A percentile compares a stretch with the other conserved stretches of the same genome.
Conservation (phyloP, 1,140 invertebrate species). For the Rhyacophila brunnea region DNA sequence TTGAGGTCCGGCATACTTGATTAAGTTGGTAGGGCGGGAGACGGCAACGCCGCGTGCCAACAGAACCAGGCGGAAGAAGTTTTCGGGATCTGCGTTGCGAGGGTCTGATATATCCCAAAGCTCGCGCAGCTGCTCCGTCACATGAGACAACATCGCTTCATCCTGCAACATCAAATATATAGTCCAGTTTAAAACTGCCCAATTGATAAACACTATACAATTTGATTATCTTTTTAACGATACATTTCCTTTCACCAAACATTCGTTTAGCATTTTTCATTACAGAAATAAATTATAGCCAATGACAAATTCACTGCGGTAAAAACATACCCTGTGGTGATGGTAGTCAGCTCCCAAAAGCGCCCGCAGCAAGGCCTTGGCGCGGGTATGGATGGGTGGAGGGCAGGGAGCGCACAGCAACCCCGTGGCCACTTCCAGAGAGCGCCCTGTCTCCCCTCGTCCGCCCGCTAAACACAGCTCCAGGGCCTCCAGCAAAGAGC, state of each 20-base stretch:
- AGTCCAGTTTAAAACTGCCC: too few relatives aligned
- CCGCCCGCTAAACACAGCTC: slow-evolving; percentile 39
- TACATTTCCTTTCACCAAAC: too few relatives aligned
- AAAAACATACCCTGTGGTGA: slow-evolving; percentile 68
- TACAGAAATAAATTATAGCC: too few relatives aligned
- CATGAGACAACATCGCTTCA: slow-evolving; percentile 77
- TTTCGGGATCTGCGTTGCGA: slow-evolving; percentile 83
- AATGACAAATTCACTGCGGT: too few relatives aligned
- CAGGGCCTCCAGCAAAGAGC: slow-evolving; percentile 47
- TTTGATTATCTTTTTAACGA: too few relatives aligned
- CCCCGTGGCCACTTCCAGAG: slow-evolving; percentile 62
- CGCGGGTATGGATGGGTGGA: slow-evolving; percentile 72
- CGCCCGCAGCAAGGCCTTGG: slow-evolving; percentile 77
- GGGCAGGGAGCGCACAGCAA: slow-evolving; percentile 84
- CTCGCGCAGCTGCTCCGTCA: slow-evolving; percentile 66
- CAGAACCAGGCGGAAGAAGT: slow-evolving; percentile 83
- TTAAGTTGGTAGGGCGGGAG: slow-evolving; percentile 76
- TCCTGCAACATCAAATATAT: too few relatives aligned
- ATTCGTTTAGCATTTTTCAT: too few relatives aligned
- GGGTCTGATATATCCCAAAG: slow-evolving; percentile 60
- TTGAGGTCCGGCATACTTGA: slow-evolving; percentile 70
- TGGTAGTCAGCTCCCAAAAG: slow-evolving; percentile 79
- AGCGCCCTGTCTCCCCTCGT: slow-evolving; percentile 28
- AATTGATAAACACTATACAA: too few relatives aligned
- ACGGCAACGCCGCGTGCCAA: slow-evolving; percentile 84